Evolutionary conservation across 2,888 invertebrate genomes (phyloP).

Genomic region (Therioaphis trifolii): DNA sequence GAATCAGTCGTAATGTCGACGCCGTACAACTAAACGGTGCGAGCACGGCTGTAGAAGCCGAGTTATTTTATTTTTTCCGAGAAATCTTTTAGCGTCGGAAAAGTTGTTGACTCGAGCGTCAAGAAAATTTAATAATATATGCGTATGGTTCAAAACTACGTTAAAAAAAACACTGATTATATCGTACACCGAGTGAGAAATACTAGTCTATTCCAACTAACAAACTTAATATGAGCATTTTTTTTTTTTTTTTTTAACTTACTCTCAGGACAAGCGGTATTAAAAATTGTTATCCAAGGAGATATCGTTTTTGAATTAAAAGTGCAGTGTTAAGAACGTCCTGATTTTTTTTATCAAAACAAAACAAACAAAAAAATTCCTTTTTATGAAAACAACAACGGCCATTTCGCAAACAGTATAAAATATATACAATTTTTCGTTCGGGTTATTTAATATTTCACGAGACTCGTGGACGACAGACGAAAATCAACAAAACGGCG

Average conservation of each 20-base stretch:
- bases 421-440: too few relatives aligned
- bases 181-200: too few relatives aligned
- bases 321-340: background rate
- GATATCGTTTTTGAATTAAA: background rate
- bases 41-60: background rate
- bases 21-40: background rate
- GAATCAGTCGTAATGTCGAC: background rate
- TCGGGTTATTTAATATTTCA: too few relatives aligned
- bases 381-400: too few relatives aligned
- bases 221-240: too few relatives aligned
- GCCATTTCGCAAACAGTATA: too few relatives aligned
- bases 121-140: slow-evolving; percentile 23
- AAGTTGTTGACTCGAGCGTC: background rate
- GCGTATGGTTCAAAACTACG: background rate
- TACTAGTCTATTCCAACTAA: too few relatives aligned
- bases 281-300: background rate
- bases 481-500: too few relatives aligned
- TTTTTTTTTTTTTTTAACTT: too few relatives aligned
- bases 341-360: background rate
- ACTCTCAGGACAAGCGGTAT: background rate
- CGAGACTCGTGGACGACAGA: too few relatives aligned
- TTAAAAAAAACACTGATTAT: background rate
- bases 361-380: too few relatives aligned
- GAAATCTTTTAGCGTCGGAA: background rate
- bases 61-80: background rate